Evolutionary conservation across 1,140 invertebrate genomes (phyloP), one percentile per base, ranked within the genome.

Genomic region (Drosophila asahinai): DNA sequence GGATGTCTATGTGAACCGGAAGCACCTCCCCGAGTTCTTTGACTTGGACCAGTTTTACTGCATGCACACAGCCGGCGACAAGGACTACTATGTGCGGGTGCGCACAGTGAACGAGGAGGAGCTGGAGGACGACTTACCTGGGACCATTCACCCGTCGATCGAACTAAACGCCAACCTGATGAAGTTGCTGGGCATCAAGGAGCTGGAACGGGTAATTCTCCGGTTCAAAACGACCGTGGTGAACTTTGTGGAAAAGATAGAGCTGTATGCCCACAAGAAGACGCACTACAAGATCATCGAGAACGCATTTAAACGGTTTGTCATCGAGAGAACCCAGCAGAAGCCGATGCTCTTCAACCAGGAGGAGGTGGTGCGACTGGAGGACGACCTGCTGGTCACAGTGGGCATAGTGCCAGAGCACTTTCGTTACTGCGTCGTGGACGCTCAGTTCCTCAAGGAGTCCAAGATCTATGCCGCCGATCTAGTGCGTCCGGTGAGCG

Each of bases 261-360:
- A 96, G 86, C 74, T 96, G 60, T 93, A 94, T 45, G 94, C 95
- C 15, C 77, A 83, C 60, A 93, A 77, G 80, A 93, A 90, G 45
- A 91, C 79, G 11, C 93, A 94, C 73, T 93, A 93, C 22, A 93
- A 95, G 58, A 92, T 95, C 14, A 78, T 93, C 2, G 91, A 94
- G 72, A 93, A 95, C 76, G 92, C 91, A 81, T 95, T 96, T 83
- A 94, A 95, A 77, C 92, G 94, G 78, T 96, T 94, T 81, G 92
- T 96, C 1, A 93, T 94, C 54, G 91, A 94, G 12, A 93, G 91
- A 67, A 95, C 95, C 22, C 93, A 93, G 82, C 79, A 93, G 1
- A 83, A 93, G 19, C 93, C 94, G 72, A 86, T 95, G 67, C 87
- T 96, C 58, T 80, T 96, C 2, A 96, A 96, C 92, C 94, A 95